Percentiles rank a stretch among this genome's conserved stretches.
phyloP scores from a whole-genome alignment of 2,797 vertebrate species.

The Pachyuromys duprasi region DNA sequence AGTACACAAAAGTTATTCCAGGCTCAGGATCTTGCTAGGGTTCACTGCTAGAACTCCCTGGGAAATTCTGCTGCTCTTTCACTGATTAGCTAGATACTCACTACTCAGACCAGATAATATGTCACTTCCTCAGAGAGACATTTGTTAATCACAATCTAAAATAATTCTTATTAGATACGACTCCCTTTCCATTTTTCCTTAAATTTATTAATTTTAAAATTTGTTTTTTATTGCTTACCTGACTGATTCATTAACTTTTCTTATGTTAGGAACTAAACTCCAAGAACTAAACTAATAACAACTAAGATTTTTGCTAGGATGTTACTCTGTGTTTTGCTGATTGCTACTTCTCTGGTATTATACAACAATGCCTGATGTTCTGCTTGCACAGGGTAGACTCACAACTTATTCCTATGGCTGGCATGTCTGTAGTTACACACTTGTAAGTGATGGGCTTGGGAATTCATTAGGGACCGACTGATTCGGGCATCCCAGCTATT shows the following conservation, averaged over 20 bases:
- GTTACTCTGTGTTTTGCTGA: background rate
- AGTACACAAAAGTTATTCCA: background rate
- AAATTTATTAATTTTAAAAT: background rate
- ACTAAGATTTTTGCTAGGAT: background rate
- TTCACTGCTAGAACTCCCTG: background rate
- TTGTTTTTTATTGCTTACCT: background rate
- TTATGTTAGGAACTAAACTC: background rate
- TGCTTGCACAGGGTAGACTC: background rate
- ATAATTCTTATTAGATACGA: background rate
- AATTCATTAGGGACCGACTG: background rate
- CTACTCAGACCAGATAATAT: background rate
- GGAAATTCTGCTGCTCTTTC: background rate
- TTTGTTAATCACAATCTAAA: background rate
- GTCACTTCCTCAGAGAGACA: background rate
- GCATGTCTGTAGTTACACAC: background rate
- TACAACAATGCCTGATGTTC: background rate
- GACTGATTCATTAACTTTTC: background rate
- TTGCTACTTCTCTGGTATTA: background rate
- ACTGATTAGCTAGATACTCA: background rate
- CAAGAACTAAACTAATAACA: background rate
- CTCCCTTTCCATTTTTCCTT: constrained; percentile 24
- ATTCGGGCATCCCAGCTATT: background rate
- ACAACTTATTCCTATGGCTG: background rate
- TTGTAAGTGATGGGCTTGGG: background rate
- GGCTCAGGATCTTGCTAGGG: background rate